Evolutionary conservation across 2,888 invertebrate genomes (phyloP).

Genomic region (Exocentrus adspersus): DNA sequence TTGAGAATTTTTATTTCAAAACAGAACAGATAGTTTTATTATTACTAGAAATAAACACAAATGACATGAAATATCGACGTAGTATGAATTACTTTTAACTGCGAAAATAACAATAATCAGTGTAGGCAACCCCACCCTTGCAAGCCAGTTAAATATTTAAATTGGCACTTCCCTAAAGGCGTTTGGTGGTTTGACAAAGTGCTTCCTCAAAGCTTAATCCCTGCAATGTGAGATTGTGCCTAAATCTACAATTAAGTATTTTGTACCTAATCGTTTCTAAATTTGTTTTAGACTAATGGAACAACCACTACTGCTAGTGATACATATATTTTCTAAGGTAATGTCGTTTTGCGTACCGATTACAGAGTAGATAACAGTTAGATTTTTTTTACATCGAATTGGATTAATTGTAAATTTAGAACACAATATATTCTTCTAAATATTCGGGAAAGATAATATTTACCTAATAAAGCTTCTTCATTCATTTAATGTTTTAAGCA

Average conservation of each 20-base stretch:
- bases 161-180: no score
- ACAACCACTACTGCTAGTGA: conserved; percentile 76
- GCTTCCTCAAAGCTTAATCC: conserved; percentile 8
- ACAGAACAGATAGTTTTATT: no score
- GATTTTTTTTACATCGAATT: conserved; percentile 3
- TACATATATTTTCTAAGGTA: conserved; percentile 85
- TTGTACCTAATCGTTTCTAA: conserved; percentile 39
- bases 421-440: conserved; percentile 37
- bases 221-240: conserved; percentile 41
- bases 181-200: not conserved
- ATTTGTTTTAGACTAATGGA: conserved; percentile 75
- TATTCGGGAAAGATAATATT: conserved; percentile 15
- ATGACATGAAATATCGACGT: no score
- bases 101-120: no score
- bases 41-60: no score
- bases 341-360: conserved; percentile 47
- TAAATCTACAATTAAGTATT: conserved; percentile 50
- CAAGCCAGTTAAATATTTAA: no score
- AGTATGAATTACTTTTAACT: no score
- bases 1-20: no score
- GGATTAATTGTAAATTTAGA: conserved; percentile 46
- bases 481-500: no score
- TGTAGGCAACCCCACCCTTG: no score
- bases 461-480: no score
- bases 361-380: conserved; percentile 13